Conservation (phyloP, 2,113 vertebrate species). For the Lynx canadensis region DNA sequence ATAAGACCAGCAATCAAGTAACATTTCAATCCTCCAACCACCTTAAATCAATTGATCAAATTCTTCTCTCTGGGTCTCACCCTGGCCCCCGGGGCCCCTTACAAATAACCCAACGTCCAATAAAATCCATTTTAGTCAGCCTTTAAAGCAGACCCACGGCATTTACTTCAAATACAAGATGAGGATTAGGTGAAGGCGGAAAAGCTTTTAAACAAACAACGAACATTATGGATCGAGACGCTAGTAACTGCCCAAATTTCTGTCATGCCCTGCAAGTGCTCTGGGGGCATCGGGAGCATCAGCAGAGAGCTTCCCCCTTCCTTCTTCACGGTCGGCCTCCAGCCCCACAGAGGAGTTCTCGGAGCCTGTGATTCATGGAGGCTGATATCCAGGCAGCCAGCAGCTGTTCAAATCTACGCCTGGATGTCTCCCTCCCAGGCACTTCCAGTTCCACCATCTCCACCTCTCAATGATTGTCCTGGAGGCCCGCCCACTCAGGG, state of each 20-base stretch:
- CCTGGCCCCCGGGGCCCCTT: not conserved
- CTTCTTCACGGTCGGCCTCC: not conserved
- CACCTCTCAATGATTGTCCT: not conserved
- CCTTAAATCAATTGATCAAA: slow-evolving; percentile 49
- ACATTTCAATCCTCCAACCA: slow-evolving; percentile 18
- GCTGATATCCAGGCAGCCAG: not conserved
- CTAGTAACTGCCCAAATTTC: not conserved
- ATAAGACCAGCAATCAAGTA: slow-evolving; percentile 57
- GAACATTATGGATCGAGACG: not conserved
- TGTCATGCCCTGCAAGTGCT: not conserved
- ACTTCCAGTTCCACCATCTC: not conserved
- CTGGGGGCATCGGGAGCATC: not conserved
- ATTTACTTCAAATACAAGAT: not conserved
- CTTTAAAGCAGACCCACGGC: not conserved
- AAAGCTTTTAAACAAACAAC: not conserved
- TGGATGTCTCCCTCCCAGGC: not conserved
- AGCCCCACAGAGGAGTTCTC: not conserved
- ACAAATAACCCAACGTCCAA: slow-evolving; percentile 15
- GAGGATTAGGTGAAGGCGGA: not conserved
- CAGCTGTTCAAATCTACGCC: not conserved
- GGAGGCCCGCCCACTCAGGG: not conserved
- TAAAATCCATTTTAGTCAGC: not conserved
- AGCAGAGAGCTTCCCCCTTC: not conserved
- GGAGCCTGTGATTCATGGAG: not conserved
- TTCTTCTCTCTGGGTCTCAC: slow-evolving; percentile 21